Percentiles rank a stretch among this genome's conserved stretches.
phyloP scores from a whole-genome alignment of 2,113 vertebrate species.

The Hippocampus barbouri region DNA sequence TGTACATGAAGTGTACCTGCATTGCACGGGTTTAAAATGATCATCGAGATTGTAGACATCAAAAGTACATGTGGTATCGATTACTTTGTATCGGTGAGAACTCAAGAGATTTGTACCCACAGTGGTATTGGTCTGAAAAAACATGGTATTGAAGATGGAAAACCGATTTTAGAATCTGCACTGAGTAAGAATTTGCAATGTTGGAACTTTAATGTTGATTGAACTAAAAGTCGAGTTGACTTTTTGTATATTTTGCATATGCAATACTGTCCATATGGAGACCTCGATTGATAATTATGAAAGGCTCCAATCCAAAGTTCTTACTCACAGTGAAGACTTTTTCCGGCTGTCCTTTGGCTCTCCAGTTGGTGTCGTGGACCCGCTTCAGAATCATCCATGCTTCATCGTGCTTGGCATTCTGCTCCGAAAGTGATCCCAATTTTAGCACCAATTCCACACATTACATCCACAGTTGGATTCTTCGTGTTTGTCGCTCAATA shows the following conservation, averaged over 20 bases:
- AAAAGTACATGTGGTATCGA: too few species aligned
- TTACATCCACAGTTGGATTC: not conserved
- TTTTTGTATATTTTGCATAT: not conserved
- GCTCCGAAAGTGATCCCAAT: slow-evolving; percentile 11
- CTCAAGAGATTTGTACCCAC: too few species aligned
- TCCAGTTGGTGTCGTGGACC: slow-evolving; percentile 95
- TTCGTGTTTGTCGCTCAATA: not conserved
- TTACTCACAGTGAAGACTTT: slow-evolving; percentile 91
- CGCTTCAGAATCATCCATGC: slow-evolving; percentile 98
- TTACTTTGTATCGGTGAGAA: too few species aligned
- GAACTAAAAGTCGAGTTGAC: not conserved
- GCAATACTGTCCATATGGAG: not conserved
- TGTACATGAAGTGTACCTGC: too few species aligned
- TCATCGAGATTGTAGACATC: too few species aligned
- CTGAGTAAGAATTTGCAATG: too few species aligned
- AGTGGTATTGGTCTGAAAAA: too few species aligned
- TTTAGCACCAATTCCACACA: not conserved
- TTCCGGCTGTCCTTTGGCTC: slow-evolving; percentile 89
- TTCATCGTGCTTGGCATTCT: slow-evolving; percentile 94
- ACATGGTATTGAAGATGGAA: too few species aligned
- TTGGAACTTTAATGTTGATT: not conserved
- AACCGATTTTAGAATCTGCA: too few species aligned
- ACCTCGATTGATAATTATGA: not conserved
- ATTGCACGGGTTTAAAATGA: too few species aligned
- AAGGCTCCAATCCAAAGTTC: too few species aligned